These are phyloP conservation scores for Cyphomyrus discorhynchus DNA, from an alignment of 2,113 vertebrate genomes.

Conservation along the genomic window DNA sequence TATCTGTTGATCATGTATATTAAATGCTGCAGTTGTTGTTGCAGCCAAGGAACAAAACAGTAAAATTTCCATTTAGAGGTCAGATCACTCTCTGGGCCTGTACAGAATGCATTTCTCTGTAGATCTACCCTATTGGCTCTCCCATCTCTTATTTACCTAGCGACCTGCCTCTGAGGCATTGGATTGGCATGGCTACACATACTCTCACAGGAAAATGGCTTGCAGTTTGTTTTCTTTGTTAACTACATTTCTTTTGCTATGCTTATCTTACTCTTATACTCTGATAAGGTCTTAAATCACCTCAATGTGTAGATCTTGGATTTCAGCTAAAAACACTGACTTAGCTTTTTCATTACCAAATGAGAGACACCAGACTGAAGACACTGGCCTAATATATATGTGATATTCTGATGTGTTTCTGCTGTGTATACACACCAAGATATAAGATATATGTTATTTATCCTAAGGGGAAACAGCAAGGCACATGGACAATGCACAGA, in stretches of 20 bases:
- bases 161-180: not conserved
- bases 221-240: not conserved
- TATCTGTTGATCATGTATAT: not conserved
- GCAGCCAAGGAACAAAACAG: not conserved
- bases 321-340: not conserved
- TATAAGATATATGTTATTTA: not conserved
- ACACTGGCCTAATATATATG: not conserved
- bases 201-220: not conserved
- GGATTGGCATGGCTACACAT: constrained; percentile 10
- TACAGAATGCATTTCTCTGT: not conserved
- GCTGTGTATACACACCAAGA: not conserved
- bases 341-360: not conserved
- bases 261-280: not conserved
- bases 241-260: not conserved
- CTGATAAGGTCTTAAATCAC: not conserved
- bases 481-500: not conserved
- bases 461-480: not conserved
- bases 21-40: not conserved
- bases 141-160: constrained; percentile 12
- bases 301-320: not conserved
- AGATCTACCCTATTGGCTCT: not conserved
- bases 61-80: not conserved
- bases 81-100: not conserved
- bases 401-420: not conserved
- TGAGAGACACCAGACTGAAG: not conserved